Conservation (phyloP, 2,888 invertebrate species). For the Seira ritae region DNA sequence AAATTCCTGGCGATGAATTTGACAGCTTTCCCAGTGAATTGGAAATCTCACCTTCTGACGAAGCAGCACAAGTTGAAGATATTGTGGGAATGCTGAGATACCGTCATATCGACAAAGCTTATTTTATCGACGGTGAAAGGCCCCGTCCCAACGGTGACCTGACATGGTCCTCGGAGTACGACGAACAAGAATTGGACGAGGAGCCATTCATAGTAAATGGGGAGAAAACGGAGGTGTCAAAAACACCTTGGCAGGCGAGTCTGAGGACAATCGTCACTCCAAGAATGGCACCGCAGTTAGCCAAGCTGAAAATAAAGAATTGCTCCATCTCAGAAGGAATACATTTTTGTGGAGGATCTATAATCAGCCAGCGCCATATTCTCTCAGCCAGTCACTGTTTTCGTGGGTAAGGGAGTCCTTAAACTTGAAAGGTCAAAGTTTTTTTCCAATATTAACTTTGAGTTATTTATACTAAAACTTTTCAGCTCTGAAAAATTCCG, state of each 20-base stretch:
- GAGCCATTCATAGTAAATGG: slow-evolving; percentile 56
- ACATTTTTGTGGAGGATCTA: slow-evolving; percentile 63
- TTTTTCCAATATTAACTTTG: too few species aligned
- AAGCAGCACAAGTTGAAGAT: too few species aligned
- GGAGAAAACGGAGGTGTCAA: slow-evolving; percentile 42
- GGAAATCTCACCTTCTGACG: too few species aligned
- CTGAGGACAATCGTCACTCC: slow-evolving; percentile 24
- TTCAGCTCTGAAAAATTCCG: too few species aligned
- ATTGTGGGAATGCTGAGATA: too few species aligned
- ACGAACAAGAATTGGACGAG: background rate
- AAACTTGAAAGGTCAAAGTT: background rate
- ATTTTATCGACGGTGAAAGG: too few species aligned
- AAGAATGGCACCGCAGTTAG: background rate
- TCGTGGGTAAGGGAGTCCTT: slow-evolving; percentile 32
- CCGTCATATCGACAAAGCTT: too few species aligned
- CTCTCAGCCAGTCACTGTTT: slow-evolving; percentile 62
- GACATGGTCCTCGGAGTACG: background rate
- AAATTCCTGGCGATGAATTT: background rate
- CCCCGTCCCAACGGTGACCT: background rate
- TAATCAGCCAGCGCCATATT: slow-evolving; percentile 49
- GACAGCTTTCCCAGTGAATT: too few species aligned
- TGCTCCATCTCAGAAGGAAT: slow-evolving; percentile 34
- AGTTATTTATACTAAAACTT: too few species aligned
- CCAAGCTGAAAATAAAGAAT: slow-evolving; percentile 19
- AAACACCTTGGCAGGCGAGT: slow-evolving; percentile 64